phyloP scores from a whole-genome alignment of 2,797 vertebrate species.

The Cuniculus paca region DNA sequence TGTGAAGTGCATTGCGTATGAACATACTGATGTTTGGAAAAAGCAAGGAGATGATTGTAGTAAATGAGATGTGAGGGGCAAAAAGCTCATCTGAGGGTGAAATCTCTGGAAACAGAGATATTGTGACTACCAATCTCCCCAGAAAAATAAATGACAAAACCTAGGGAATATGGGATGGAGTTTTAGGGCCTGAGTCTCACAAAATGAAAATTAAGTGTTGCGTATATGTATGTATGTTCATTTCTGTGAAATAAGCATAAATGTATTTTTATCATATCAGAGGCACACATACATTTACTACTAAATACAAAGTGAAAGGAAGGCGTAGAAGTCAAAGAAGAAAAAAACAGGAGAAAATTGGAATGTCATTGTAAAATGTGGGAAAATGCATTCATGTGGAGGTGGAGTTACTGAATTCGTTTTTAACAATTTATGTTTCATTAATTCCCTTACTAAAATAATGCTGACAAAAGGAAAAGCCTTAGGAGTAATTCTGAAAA shows the following conservation, averaged over 20 bases:
- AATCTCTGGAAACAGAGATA: neutral
- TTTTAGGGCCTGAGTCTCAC: neutral
- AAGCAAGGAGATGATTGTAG: neutral
- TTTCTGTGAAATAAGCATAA: neutral
- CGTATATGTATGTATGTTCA: neutral
- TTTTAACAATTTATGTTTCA: neutral
- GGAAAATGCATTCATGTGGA: neutral
- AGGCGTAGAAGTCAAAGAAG: neutral
- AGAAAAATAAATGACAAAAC: neutral
- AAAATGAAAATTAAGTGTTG: conserved; percentile 28
- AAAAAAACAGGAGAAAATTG: neutral
- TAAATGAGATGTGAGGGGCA: neutral
- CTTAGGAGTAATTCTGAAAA: neutral
- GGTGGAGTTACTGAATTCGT: neutral
- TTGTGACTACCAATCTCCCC: neutral
- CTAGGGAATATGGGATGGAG: neutral
- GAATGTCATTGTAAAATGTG: neutral
- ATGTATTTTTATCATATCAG: conserved; percentile 3
- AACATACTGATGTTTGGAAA: neutral
- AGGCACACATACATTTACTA: neutral
- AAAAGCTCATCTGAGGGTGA: neutral
- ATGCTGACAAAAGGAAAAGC: neutral
- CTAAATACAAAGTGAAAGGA: neutral
- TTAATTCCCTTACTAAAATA: neutral
- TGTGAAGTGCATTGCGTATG: neutral